Conservation (phyloP, 30 jellyfish, hydroid and myxozoan genomes). For the Pelagia noctiluca region DNA sequence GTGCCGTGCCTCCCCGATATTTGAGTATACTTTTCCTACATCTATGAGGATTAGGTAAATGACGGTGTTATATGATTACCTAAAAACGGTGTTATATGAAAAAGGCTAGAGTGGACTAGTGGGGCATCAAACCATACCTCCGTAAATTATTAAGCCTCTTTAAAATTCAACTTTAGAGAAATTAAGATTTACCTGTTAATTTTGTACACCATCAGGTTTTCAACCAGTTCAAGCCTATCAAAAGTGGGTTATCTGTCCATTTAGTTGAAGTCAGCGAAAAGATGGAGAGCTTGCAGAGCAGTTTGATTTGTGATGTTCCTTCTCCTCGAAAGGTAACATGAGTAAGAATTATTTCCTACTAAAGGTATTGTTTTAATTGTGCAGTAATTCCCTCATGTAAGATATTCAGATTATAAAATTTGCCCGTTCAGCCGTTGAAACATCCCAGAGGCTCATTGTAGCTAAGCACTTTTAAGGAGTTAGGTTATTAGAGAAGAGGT, state of each 20-base stretch:
- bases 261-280: slow-evolving; percentile 83
- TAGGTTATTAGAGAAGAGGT: not conserved
- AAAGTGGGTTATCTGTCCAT: slow-evolving; percentile 64
- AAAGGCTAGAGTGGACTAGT: no score
- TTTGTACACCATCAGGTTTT: slow-evolving; percentile 59
- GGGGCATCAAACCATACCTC: no score
- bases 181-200: not conserved
- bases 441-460: not conserved
- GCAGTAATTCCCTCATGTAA: not conserved
- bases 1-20: no score
- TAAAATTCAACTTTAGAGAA: not conserved
- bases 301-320: slow-evolving; percentile 15
- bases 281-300: slow-evolving; percentile 72
- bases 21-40: no score
- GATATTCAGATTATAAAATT: no score
- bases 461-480: not conserved
- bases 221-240: slow-evolving; percentile 52
- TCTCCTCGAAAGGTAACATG: slow-evolving; percentile 9
- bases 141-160: no score
- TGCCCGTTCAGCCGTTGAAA: not conserved
- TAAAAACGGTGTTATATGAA: no score
- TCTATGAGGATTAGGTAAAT: not conserved
- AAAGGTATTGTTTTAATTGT: not conserved
- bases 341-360: not conserved
- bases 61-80: not conserved